Evolutionary conservation across 2,888 invertebrate species (phyloP), one percentile per base, ranked within the genome.

Genomic region (Belgica antarctica): DNA sequence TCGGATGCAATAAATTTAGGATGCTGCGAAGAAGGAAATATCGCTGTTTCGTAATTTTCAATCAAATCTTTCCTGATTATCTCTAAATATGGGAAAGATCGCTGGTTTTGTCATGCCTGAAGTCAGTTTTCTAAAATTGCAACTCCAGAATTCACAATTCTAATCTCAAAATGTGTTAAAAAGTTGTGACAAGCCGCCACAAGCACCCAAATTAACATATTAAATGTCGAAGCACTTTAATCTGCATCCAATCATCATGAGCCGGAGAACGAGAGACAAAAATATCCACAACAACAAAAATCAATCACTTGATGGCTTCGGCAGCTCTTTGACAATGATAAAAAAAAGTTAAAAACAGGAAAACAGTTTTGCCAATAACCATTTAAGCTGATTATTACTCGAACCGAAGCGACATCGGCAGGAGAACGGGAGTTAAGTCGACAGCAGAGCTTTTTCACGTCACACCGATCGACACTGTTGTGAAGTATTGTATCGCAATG

Each of bases 251-350:
- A 31, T 31, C 34, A 31, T 25, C 17, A 17, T n/a, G 2, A 22
- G 17, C 17, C 8, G 12, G 2, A 24, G 8, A 59, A 24, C 19
- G n/a, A 24, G 15, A 27, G 59, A 52, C 22, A 5, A 25, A 59
- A 59, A 59, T 27, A 59, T 19, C 17, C 10, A 62, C 31, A 62
- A 62, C 34, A 62, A 31, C 62, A 62, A 62, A 62, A 31, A 62
- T 62, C 62, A 62, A 62, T 62, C 62, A 62, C 2, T 62, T 4
- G 36, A 34, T 19, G 10, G 27, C 2, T 3, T 19, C 62, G 34
- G 34, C 52, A 34, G 34, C 17, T 15, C 36, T 62, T 31, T 62
- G 62, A 61, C 15, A 19, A 22, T 22, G 22, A 62, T 19, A 25
- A 61, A 22, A 17, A 62, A 61, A 61, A 17, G 15, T 25, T 24